Evolutionary conservation across 2,113 vertebrate genomes (phyloP).

Genomic region (Neopipo cinnamomea): DNA sequence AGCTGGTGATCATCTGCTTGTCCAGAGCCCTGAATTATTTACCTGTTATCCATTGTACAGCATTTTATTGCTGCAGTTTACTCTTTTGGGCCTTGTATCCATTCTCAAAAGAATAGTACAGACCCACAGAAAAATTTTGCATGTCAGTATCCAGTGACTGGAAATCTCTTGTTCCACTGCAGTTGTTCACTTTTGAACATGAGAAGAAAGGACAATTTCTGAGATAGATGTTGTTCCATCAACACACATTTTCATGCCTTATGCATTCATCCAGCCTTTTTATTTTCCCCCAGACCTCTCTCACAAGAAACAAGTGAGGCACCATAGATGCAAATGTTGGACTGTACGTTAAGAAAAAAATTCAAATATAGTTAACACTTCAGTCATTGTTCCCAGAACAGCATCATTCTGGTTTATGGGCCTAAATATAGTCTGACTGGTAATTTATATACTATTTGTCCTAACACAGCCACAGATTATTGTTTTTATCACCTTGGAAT

Average conservation of each 20-base stretch:
- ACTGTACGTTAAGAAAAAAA: not conserved
- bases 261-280: not conserved
- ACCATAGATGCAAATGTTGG: not conserved
- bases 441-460: not conserved
- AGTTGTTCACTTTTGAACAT: not conserved
- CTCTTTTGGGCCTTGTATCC: not conserved
- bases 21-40: constrained; percentile 23
- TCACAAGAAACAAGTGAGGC: not conserved
- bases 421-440: not conserved
- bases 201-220: not conserved
- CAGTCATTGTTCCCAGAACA: not conserved
- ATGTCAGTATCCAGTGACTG: not conserved
- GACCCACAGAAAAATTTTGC: not conserved
- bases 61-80: not conserved
- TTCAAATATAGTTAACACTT: not conserved
- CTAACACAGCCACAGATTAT: not conserved
- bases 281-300: not conserved
- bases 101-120: not conserved
- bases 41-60: not conserved
- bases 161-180: not conserved
- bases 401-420: not conserved
- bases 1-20: not conserved
- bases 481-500: not conserved
- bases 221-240: not conserved
- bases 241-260: not conserved